A percentile compares a stretch with the other conserved stretches of the same genome.
phyloP scores from a whole-genome alignment of 2,888 invertebrate genomes.

The Andricus quercusramuli region DNA sequence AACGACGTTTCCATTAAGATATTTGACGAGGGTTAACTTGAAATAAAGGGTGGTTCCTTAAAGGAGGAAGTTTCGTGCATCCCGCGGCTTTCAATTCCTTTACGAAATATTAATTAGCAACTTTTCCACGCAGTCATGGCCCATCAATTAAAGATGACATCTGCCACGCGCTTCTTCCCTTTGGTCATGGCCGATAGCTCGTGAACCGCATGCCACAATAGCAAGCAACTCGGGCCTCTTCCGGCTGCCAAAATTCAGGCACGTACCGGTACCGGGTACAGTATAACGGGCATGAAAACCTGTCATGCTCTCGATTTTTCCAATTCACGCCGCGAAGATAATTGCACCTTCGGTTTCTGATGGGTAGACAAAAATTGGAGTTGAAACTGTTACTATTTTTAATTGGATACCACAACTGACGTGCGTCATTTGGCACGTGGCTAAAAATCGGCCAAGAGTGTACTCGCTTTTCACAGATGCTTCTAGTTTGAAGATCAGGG shows the following conservation, averaged over 20 bases:
- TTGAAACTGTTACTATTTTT: constrained; percentile 62
- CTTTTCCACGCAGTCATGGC: constrained; percentile 54
- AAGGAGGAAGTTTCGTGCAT: neutral
- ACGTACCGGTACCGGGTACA: neutral
- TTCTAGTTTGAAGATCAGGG: neutral
- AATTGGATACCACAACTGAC: constrained; percentile 67
- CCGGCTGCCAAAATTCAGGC: constrained; percentile 44
- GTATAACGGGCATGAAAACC: constrained; percentile 24
- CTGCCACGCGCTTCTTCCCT: constrained; percentile 61
- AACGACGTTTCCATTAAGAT: constrained; percentile 13
- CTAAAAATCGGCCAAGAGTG: constrained; percentile 9
- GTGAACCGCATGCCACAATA: constrained; percentile 56
- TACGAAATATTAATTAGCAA: constrained; percentile 52
- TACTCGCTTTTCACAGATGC: neutral
- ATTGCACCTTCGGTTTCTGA: constrained; percentile 53
- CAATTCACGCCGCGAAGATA: constrained; percentile 59
- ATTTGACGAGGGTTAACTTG: constrained; percentile 30
- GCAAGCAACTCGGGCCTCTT: constrained; percentile 14
- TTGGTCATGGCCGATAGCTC: constrained; percentile 58
- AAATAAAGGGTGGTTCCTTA: constrained; percentile 17
- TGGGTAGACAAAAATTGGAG: constrained; percentile 45
- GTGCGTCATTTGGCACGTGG: constrained; percentile 64
- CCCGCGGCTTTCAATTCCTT: constrained; percentile 33
- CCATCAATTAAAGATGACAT: constrained; percentile 61
- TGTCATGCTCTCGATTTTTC: constrained; percentile 20